Percentiles rank a stretch among this genome's conserved stretches.
phyloP scores from a whole-genome alignment of 2,113 vertebrate species.

The Genyomyrus donnyi region DNA sequence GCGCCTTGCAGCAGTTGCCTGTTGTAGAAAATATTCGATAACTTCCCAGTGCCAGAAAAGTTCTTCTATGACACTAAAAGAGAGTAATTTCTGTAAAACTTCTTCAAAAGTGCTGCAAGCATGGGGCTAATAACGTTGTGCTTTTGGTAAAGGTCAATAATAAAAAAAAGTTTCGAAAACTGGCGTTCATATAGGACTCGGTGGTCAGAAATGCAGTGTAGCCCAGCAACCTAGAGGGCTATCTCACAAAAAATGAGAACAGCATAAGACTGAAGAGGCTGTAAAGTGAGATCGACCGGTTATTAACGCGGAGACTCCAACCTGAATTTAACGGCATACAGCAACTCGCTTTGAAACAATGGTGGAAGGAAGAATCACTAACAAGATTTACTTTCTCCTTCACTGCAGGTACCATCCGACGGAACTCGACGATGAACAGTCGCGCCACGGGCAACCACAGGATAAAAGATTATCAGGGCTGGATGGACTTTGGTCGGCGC shows the following conservation, averaged over 20 bases:
- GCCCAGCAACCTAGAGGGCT: background rate
- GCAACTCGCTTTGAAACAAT: no score
- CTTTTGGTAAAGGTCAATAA: background rate
- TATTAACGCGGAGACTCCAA: background rate
- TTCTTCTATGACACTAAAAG: background rate
- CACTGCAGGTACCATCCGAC: constrained; percentile 67
- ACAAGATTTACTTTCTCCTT: constrained; percentile 13
- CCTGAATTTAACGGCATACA: background rate
- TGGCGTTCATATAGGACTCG: background rate
- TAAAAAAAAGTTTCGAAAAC: background rate
- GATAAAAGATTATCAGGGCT: constrained; percentile 93
- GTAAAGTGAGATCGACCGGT: background rate
- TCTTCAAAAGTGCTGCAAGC: background rate
- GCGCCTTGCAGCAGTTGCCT: background rate
- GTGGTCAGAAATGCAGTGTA: background rate
- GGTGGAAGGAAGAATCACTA: background rate
- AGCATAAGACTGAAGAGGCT: background rate
- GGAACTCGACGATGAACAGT: constrained; percentile 67
- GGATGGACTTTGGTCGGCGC: constrained; percentile 98
- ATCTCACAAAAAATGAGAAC: background rate
- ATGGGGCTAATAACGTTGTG: background rate
- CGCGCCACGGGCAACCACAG: constrained; percentile 70
- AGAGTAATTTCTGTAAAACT: background rate
- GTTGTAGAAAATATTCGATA: background rate
- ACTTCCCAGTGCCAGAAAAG: background rate